A percentile compares a stretch with the other conserved stretches of the same genome.
Evolutionary conservation across 2,888 invertebrate genomes (phyloP).

Genomic region (Yponomeuta sedellus): DNA sequence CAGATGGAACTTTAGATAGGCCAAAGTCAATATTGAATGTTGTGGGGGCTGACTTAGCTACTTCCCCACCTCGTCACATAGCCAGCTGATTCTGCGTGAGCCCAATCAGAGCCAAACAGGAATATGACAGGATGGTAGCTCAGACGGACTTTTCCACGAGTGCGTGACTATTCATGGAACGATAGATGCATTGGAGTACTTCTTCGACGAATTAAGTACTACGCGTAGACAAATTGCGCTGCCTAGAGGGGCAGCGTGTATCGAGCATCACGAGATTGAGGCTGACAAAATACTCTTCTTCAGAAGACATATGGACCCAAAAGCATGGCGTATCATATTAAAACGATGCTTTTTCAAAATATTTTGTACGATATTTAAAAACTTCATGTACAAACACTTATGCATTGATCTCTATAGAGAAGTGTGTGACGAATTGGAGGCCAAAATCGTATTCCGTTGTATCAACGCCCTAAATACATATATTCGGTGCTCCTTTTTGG

Average conservation of each 20-base stretch:
- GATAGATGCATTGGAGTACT: conserved; percentile 4
- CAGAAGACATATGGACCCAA: background rate
- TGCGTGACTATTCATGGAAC: background rate
- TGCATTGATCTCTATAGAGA: conserved; percentile 4
- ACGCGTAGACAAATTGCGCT: background rate
- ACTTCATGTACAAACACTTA: conserved; percentile 10
- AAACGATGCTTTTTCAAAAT: conserved; percentile 4
- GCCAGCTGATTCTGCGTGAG: background rate
- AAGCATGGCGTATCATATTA: background rate
- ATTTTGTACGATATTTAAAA: background rate
- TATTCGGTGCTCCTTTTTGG: background rate
- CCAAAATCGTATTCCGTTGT: background rate
- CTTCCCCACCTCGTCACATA: background rate
- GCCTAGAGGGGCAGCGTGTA: background rate
- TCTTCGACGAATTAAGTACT: background rate
- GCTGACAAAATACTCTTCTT: conserved; percentile 10
- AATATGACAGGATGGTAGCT: background rate
- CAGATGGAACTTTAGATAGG: conserved; percentile 1
- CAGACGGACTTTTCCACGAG: background rate
- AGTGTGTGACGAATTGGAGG: background rate
- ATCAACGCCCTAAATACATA: background rate
- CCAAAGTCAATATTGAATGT: conserved; percentile 6
- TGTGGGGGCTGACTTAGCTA: background rate
- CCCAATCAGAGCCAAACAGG: background rate
- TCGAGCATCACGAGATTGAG: background rate